phyloP scores from a whole-genome alignment of 2,113 vertebrate species.

The Alexandromys fortis region DNA sequence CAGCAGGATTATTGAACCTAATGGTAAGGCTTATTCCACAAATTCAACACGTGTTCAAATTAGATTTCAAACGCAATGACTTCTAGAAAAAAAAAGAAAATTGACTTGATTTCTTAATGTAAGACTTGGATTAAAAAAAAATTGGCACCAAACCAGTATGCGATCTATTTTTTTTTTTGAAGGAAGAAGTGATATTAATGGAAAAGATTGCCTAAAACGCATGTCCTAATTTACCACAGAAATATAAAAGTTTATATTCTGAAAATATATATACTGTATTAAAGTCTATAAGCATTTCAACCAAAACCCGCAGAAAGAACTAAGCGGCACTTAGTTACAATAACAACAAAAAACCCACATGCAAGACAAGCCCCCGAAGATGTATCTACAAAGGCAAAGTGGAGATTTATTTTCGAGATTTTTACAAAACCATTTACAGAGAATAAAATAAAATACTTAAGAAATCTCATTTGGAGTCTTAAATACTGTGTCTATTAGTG shows the following conservation, averaged over 20 bases:
- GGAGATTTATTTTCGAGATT: conserved; percentile 87
- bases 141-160: conserved; percentile 89
- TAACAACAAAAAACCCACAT: conserved; percentile 90
- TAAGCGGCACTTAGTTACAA: conserved; percentile 92
- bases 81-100: conserved; percentile 82
- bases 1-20: conserved; percentile 86
- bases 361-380: conserved; percentile 89
- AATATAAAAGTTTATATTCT: conserved; percentile 94
- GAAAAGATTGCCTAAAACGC: conserved; percentile 91
- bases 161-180: conserved; percentile 84
- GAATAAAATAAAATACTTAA: conserved; percentile 90
- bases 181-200: conserved; percentile 89
- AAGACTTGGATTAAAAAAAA: conserved; percentile 76
- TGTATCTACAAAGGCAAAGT: conserved; percentile 91
- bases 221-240: conserved; percentile 92
- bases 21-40: conserved; percentile 91
- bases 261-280: conserved; percentile 93
- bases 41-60: conserved; percentile 86
- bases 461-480: conserved; percentile 89
- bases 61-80: conserved; percentile 80
- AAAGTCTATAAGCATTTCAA: conserved; percentile 90
- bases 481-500: conserved; percentile 92
- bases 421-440: conserved; percentile 91
- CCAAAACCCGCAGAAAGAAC: conserved; percentile 87
- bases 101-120: conserved; percentile 75